phyloP scores from a whole-genome alignment of 2,797 vertebrate genomes.

The Argya squamiceps region DNA sequence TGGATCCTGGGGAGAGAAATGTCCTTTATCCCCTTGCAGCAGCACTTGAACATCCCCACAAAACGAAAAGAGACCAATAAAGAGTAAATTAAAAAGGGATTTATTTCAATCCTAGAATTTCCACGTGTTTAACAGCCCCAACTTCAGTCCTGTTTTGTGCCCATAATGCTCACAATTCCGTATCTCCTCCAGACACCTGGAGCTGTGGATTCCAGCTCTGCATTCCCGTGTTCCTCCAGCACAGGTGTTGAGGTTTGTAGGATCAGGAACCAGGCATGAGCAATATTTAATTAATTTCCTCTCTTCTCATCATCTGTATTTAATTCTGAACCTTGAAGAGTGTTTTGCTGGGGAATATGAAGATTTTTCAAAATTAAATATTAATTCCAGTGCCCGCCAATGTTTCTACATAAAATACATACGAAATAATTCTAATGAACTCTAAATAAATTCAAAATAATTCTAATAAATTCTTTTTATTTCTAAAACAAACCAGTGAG shows the following conservation, averaged over 20 bases:
- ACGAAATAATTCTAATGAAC: not conserved
- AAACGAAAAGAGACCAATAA: not conserved
- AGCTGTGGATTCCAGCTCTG: not conserved
- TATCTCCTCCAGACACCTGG: not conserved
- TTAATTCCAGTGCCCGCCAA: not conserved
- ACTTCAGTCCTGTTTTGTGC: not conserved
- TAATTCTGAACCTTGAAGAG: not conserved
- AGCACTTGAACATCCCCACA: not conserved
- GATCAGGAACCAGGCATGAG: not conserved
- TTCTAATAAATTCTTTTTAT: not conserved
- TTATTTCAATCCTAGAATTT: not conserved
- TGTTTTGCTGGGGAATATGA: not conserved
- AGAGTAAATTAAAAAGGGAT: not conserved
- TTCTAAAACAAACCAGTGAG: not conserved
- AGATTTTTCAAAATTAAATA: not conserved
- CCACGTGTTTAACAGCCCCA: not conserved
- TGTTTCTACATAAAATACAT: not conserved
- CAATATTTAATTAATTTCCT: not conserved
- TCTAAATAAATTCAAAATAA: not conserved
- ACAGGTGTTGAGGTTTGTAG: not conserved
- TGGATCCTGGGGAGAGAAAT: not conserved
- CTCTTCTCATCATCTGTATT: not conserved
- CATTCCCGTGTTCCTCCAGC: accelerated
- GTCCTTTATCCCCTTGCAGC: not conserved
- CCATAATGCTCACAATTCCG: not conserved